Base-by-base conservation (phyloP, 2,797 vertebrate genomes). In the Acanthornis magna region DNA sequence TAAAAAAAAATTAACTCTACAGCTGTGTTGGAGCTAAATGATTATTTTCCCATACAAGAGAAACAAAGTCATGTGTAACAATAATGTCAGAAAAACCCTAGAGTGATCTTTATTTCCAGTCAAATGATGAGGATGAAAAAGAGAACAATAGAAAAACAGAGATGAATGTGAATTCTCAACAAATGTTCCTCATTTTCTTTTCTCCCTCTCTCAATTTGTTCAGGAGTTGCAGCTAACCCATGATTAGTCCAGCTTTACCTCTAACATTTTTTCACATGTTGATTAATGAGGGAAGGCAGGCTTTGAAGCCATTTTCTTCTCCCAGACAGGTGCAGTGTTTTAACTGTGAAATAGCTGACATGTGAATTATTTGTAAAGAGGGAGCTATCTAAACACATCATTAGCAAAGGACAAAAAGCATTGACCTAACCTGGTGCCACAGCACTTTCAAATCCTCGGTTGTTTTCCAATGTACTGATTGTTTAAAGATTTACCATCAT, bases 321-420 rank as follows among this genome's bases (percentile, higher is more conserved):
- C 82, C 58, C 83, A 92, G 95, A 97, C 98, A 98, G 97, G 97
- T 98, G 98, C 97, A 97, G 97, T 97, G 96, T 96, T 98, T 98
- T 98, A 98, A 96, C 96, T 94, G 73, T 97, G 97, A 98, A 97
- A 97, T 97, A 97, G 95, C 95, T 89, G 97, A 97, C 97, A 97
- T 97, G 95, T 97, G 98, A 98, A 98, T 98, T 98, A 98, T 98
- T 97, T 97, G 85, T 85, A 91, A 92, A 94, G 97, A 93, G 94
- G 86, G 84, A 97, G 92, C 97, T 97, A 96, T 95, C 95, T 95
- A 97, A 84, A 97, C 85, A 92, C 50, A 73, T 89, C 93, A 95
- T 98, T 96, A 96, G 91, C 93, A 81, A 89, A 89, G 90, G 85
- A 92, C 94, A 91, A 74, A 97, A 96, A 84, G 85, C 81, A 57